Conservation (phyloP, 2,113 vertebrate genomes). For the Atlantisia rogersi region DNA sequence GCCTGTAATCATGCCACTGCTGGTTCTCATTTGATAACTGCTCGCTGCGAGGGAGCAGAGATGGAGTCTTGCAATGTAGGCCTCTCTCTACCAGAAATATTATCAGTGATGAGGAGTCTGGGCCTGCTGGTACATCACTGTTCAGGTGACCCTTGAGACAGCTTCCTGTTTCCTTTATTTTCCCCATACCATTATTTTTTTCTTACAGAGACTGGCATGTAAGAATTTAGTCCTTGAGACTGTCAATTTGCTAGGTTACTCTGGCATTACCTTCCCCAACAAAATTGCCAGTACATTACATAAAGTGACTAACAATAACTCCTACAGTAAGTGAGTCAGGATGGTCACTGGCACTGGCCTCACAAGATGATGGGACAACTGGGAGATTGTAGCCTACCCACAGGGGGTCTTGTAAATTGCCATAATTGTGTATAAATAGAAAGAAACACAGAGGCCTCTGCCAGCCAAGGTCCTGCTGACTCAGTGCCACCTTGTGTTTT, state of each 20-base stretch:
- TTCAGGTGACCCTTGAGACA: not conserved
- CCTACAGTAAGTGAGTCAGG: not conserved
- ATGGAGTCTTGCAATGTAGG: not conserved
- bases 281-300: not conserved
- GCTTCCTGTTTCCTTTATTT: not conserved
- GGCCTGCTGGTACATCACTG: not conserved
- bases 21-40: not conserved
- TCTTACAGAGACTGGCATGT: not conserved
- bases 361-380: not conserved
- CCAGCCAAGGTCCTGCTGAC: constrained; percentile 42
- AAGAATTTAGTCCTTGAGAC: not conserved
- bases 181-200: not conserved
- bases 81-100: not conserved
- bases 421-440: not conserved
- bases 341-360: not conserved
- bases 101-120: not conserved
- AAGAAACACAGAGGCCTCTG: not conserved
- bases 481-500: constrained; percentile 64
- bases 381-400: not conserved
- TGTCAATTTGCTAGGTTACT: not conserved
- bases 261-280: not conserved
- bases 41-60: not conserved
- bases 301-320: not conserved
- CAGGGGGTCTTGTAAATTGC: not conserved
- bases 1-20: not conserved